These are phyloP conservation scores for Acronicta alni DNA, from an alignment of 2,888 invertebrate genomes.

Conservation along the genomic window DNA sequence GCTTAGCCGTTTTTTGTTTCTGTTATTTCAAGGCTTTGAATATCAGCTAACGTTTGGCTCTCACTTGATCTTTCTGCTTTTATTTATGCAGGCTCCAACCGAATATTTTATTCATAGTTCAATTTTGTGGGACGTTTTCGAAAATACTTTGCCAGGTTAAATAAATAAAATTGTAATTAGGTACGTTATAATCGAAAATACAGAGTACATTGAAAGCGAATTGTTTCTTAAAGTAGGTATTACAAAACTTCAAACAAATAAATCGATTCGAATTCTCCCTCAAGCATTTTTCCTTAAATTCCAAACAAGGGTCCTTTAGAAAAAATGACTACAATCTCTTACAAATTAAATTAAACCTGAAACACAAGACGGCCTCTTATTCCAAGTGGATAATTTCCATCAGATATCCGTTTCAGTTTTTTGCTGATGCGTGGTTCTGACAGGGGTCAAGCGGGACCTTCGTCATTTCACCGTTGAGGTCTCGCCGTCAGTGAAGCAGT, in stretches of 20 bases:
- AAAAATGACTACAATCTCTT: background rate
- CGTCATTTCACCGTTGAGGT: constrained; percentile 56
- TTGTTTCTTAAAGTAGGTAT: background rate
- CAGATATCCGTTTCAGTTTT: constrained; percentile 58
- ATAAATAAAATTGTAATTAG: background rate
- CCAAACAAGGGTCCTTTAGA: background rate
- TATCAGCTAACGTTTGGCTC: constrained; percentile 8
- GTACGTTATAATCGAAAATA: too few species aligned
- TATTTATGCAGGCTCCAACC: constrained; percentile 12
- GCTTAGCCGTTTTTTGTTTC: constrained; percentile 24
- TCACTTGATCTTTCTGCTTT: constrained; percentile 14
- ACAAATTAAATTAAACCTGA: constrained; percentile 19
- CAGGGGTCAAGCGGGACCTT: constrained; percentile 64
- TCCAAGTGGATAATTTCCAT: constrained; percentile 38
- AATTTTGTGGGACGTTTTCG: constrained; percentile 4
- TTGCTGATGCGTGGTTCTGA: constrained; percentile 58
- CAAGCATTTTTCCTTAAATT: constrained; percentile 8
- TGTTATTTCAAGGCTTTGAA: constrained; percentile 11
- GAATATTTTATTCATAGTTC: constrained; percentile 19
- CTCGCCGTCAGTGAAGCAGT: constrained; percentile 28
- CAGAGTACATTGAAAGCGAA: too few species aligned
- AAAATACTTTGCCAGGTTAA: background rate
- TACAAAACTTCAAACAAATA: too few species aligned
- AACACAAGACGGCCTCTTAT: constrained; percentile 9
- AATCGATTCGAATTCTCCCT: too few species aligned